Evolutionary conservation across 1,140 invertebrate genomes (phyloP).

Genomic region (Caerostris darwini): DNA sequence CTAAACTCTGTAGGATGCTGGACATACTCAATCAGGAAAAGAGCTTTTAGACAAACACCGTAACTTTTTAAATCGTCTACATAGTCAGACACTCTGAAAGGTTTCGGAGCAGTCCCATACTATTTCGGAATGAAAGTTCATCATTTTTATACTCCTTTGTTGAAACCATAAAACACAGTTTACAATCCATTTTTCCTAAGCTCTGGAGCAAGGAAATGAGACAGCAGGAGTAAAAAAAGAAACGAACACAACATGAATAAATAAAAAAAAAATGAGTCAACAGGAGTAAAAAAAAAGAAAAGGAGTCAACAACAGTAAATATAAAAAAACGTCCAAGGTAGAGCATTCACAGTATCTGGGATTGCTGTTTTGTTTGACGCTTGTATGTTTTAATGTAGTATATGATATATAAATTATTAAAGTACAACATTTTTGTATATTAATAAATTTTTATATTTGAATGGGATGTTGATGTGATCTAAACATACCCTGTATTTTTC

Average conservation of each 20-base stretch:
- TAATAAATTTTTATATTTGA: no score
- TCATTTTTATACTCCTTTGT: constrained; percentile 8
- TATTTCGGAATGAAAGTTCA: constrained; percentile 13
- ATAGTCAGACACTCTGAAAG: neutral
- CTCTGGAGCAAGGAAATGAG: neutral
- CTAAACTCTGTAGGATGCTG: neutral
- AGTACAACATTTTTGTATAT: no score
- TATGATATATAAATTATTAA: no score
- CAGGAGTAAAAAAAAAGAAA: no score
- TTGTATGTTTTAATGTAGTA: no score
- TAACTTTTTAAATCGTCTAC: constrained; percentile 4
- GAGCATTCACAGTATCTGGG: no score
- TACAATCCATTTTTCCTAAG: neutral
- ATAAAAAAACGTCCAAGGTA: no score
- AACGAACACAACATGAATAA: neutral
- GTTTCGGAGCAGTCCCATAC: neutral
- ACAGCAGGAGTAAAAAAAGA: neutral
- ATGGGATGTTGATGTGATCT: no score
- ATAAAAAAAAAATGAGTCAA: neutral
- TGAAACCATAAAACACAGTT: constrained; percentile 19
- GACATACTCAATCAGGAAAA: neutral
- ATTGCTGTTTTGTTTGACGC: no score
- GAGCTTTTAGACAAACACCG: constrained; percentile 27
- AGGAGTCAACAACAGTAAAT: no score
- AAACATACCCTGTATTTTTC: no score